A percentile compares a stretch with the other conserved stretches of the same genome.
Evolutionary conservation across 1,140 invertebrate species (phyloP).

Genomic region (Adelges cooleyi): DNA sequence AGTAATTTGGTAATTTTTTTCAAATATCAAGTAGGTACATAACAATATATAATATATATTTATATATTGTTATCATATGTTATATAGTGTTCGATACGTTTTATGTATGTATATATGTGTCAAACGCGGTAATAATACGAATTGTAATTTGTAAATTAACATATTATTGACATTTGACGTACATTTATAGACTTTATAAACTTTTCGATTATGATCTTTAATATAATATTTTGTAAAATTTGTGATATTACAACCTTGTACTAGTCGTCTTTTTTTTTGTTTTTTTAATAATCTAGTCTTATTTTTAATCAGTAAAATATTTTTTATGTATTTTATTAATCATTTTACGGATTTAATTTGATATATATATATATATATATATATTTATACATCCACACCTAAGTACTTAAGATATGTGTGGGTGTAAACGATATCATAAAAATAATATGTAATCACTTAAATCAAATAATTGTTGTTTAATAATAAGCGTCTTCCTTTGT

Average conservation of each 20-base stretch:
- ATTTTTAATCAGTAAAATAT: slow-evolving; percentile 15
- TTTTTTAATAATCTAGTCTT: slow-evolving; percentile 24
- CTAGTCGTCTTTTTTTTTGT: slow-evolving; percentile 28
- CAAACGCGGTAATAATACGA: neutral
- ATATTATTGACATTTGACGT: no score
- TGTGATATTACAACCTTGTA: slow-evolving; percentile 26
- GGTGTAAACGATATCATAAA: no score
- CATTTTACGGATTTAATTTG: neutral
- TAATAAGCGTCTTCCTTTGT: slow-evolving; percentile 19
- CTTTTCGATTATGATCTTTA: no score
- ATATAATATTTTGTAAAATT: slow-evolving; percentile 21
- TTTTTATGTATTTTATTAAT: slow-evolving; percentile 16
- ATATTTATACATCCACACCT: no score
- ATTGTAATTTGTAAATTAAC: neutral
- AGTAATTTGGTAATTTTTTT: no score
- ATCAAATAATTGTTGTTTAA: neutral
- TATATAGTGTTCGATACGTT: neutral
- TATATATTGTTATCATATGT: no score
- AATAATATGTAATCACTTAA: no score
- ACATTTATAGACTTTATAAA: no score
- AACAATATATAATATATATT: no score
- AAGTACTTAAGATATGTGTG: no score
- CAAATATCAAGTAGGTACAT: no score
- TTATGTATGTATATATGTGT: neutral
- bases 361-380: neutral